These are phyloP conservation scores for Loripinus fragilis DNA, from an alignment of 2,888 invertebrate genomes.

Conservation along the genomic window DNA sequence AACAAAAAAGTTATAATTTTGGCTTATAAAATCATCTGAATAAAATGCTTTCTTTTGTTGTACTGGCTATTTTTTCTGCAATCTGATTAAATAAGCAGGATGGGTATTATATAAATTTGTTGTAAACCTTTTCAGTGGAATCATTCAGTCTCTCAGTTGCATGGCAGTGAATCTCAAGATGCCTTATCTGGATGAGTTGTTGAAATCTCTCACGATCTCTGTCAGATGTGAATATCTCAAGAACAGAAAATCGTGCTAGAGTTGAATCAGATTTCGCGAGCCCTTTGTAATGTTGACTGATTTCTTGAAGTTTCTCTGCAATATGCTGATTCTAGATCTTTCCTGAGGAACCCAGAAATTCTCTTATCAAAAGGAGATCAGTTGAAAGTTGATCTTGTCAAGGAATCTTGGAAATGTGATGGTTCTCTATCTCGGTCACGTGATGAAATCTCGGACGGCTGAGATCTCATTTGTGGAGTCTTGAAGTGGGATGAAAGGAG, in stretches of 20 bases:
- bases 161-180: background rate
- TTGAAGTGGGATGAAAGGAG: background rate
- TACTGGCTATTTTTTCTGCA: no score
- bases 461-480: conserved; percentile 8
- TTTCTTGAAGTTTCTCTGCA: background rate
- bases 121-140: background rate
- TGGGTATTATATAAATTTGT: background rate
- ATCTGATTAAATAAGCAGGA: no score
- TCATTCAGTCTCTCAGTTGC: background rate
- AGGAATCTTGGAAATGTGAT: background rate
- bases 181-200: background rate
- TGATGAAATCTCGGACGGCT: conserved; percentile 11
- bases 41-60: no score
- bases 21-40: no score
- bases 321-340: background rate
- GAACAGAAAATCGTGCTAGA: background rate
- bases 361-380: background rate
- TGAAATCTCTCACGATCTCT: background rate
- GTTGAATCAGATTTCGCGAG: background rate
- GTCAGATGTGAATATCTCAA: background rate
- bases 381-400: background rate
- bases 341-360: background rate
- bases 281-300: no score
- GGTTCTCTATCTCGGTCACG: conserved; percentile 11
- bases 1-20: no score